Evolutionary conservation across 2,113 vertebrate genomes (phyloP), one percentile per base, ranked within the genome.

Genomic region (Gobius niger): DNA sequence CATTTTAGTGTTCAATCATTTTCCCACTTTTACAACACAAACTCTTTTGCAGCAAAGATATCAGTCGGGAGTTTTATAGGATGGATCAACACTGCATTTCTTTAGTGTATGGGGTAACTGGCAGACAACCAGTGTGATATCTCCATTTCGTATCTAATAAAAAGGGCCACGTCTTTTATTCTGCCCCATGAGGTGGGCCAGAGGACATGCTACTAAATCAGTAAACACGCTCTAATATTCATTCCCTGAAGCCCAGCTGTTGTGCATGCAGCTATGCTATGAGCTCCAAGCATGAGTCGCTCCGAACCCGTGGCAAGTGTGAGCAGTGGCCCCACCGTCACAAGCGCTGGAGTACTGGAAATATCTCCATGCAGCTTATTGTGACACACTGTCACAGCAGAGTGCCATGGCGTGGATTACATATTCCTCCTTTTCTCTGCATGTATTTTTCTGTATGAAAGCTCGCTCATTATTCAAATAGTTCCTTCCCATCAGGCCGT

Each of bases 391-490:
- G 54, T 76, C 11, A 2, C 51, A 46, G 18, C 7, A 13, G 34
- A 82, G 56, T 76, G 71, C 68, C 69, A 77, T 66, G 44, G 75
- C 60, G 82, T 76, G 67, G 77, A 90, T 85, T 84, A 47, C 57
- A 78, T 77, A 86, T 84, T 68, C 68, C 73, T 63, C 0, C 9
- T 54, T 73, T 68, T 68, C 54, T 47, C 79, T 34, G 67, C 82
- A 88, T 89, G 84, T 80, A 73, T 89, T 82, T 89, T 90, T 91
- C 82, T 83, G 70, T 87, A 50, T 82, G 86, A 88, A 82, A 63
- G 44, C 62, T 77, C 44, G n/a, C 80, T 92, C 85, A 84, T 90
- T 87, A 87, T 83, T 90, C 73, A 76, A 82, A 88, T 84, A 68
- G 77, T 73, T 76, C 82, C 77, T 81, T 75, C 74, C 76, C 79